A percentile compares a stretch with the other conserved stretches of the same genome.
These are phyloP conservation scores for Amphiura filiformis DNA, from an alignment of 35 echinoderm and acorn worm genomes.

Conservation along the genomic window DNA sequence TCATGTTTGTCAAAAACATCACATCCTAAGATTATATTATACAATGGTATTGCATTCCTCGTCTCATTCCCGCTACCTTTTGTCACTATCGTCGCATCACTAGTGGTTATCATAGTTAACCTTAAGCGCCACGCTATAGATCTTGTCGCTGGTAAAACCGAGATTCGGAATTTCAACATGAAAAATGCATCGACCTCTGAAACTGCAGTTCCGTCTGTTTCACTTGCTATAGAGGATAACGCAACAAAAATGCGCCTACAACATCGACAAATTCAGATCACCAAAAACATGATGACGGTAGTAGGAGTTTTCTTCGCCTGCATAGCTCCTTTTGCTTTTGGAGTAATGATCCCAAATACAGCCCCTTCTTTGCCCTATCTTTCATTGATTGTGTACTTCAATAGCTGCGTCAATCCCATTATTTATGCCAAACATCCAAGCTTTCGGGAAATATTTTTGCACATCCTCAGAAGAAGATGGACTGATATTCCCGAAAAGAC, in stretches of 20 bases:
- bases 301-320: background rate
- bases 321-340: background rate
- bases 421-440: constrained; percentile 2
- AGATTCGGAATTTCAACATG: too few relatives aligned
- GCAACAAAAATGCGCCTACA: background rate
- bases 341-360: background rate
- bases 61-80: background rate
- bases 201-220: too few relatives aligned
- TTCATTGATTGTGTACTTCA: background rate
- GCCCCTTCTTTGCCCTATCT: background rate
- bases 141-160: background rate
- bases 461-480: background rate
- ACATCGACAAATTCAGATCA: background rate
- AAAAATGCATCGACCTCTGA: too few relatives aligned
- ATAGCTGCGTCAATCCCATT: background rate
- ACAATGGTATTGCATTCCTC: background rate
- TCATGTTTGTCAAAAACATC: background rate
- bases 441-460: background rate
- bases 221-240: background rate
- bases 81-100: background rate
- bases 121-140: background rate
- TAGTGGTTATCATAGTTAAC: background rate
- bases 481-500: background rate
- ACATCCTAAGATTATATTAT: background rate
- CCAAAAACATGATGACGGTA: background rate